Percentiles rank a stretch among this genome's conserved stretches.
Conservation (phyloP, 2,888 invertebrate genomes). For the Latheticus oryzae region DNA sequence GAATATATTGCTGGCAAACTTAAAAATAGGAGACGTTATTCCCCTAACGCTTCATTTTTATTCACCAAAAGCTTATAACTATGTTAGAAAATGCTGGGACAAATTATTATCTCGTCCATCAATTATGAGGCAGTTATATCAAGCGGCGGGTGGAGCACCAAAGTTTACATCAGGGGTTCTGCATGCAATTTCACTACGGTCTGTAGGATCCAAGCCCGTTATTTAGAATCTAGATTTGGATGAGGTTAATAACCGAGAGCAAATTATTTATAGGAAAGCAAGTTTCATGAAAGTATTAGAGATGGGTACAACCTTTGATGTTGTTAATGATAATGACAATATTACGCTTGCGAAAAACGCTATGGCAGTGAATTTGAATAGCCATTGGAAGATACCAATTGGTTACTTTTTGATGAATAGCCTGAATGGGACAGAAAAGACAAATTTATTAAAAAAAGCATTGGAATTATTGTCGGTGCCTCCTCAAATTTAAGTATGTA, state of each 20-base stretch:
- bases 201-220: constrained; percentile 12
- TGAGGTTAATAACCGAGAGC: constrained; percentile 33
- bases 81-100: constrained; percentile 10
- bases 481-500: constrained; percentile 27
- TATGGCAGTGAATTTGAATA: constrained; percentile 44
- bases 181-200: constrained; percentile 9
- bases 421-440: constrained; percentile 38
- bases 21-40: too few relatives aligned
- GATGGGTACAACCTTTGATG: constrained; percentile 17
- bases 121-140: constrained; percentile 45
- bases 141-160: constrained; percentile 41
- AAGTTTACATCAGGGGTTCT: constrained; percentile 42
- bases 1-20: too few relatives aligned
- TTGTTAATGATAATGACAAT: background rate
- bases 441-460: constrained; percentile 37
- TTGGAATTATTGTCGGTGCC: constrained; percentile 22
- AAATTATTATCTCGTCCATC: constrained; percentile 43
- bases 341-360: constrained; percentile 32
- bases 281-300: constrained; percentile 33
- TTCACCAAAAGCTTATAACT: constrained; percentile 26
- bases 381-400: constrained; percentile 43
- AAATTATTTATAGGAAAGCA: constrained; percentile 18
- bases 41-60: constrained; percentile 31
- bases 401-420: constrained; percentile 48
- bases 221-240: constrained; percentile 11